Percentiles rank a stretch among this genome's conserved stretches.
Conservation (phyloP, 2,888 invertebrate species). For the Physocephala rufipes region DNA sequence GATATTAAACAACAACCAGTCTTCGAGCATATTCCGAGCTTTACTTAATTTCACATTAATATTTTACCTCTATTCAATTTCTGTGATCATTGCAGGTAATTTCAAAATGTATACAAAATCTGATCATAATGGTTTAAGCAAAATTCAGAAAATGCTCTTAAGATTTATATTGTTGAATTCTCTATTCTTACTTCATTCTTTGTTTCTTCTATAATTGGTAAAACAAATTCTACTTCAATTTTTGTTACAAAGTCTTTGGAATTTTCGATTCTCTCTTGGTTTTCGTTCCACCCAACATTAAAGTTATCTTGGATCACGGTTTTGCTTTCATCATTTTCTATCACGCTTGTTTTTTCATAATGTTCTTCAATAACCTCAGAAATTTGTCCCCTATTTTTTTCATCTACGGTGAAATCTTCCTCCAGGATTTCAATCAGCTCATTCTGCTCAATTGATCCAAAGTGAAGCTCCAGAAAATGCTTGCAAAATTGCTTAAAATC, state of each 20-base stretch:
- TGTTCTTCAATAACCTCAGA: neutral
- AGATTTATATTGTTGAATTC: too few species aligned
- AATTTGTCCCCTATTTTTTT: neutral
- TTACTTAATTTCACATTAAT: too few species aligned
- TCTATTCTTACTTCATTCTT: neutral
- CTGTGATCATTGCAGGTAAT: too few species aligned
- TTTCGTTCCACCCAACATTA: neutral
- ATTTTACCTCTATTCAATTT: too few species aligned
- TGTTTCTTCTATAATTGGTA: neutral
- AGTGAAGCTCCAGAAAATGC: slow-evolving; percentile 10
- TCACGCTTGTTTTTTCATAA: neutral
- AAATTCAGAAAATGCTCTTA: too few species aligned
- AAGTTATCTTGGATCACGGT: neutral
- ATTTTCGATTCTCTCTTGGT: neutral
- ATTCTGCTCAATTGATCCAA: neutral
- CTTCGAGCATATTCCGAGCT: too few species aligned
- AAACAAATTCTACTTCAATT: slow-evolving; percentile 8
- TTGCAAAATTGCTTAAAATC: slow-evolving; percentile 7
- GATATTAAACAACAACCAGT: too few species aligned
- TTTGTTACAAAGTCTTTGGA: neutral
- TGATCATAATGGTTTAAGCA: too few species aligned
- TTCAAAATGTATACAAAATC: too few species aligned
- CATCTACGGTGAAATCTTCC: neutral
- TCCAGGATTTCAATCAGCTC: neutral
- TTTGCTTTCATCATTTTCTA: neutral